Evolutionary conservation across 2,797 vertebrate genomes (phyloP).

Genomic region (Etheostoma perlongum): DNA sequence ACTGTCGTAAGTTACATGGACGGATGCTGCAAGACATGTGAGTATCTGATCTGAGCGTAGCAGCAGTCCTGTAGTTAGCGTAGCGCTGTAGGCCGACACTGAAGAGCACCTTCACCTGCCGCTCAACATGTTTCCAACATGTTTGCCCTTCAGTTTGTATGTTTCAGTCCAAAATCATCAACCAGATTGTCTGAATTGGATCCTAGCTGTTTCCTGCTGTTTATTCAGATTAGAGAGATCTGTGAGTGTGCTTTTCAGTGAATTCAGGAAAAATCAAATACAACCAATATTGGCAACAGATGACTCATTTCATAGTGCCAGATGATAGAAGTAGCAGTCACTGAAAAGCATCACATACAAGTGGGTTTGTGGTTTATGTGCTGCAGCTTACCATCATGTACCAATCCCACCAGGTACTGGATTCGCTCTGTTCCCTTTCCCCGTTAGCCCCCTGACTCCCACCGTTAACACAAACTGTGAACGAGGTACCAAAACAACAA

Average conservation of each 20-base stretch:
- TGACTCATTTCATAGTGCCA: neutral
- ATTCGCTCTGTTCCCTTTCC: slow-evolving; percentile 90
- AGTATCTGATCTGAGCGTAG: slow-evolving; percentile 80
- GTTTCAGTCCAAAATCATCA: slow-evolving; percentile 47
- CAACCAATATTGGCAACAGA: neutral
- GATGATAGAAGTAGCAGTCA: slow-evolving; percentile 19
- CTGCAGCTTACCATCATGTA: slow-evolving; percentile 85
- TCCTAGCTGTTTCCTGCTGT: slow-evolving; percentile 44
- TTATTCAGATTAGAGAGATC: slow-evolving; percentile 51
- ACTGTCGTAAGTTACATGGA: slow-evolving; percentile 94
- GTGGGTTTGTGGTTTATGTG: slow-evolving; percentile 79
- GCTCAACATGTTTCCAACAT: slow-evolving; percentile 71
- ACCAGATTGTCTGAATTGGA: slow-evolving; percentile 39
- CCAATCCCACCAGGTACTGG: slow-evolving; percentile 85
- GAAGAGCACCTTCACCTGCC: slow-evolving; percentile 64
- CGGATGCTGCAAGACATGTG: slow-evolving; percentile 97
- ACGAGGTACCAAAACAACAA: slow-evolving; percentile 90
- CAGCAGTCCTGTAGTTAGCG: slow-evolving; percentile 62
- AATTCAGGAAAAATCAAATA: neutral
- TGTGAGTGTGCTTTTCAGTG: slow-evolving; percentile 73
- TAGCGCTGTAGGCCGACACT: slow-evolving; percentile 74
- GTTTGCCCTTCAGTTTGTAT: slow-evolving; percentile 72
- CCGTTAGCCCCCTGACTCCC: slow-evolving; percentile 91
- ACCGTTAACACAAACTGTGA: slow-evolving; percentile 93
- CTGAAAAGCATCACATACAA: slow-evolving; percentile 75